phyloP scores from a whole-genome alignment of 2,797 vertebrate species.

The Chanos chanos region DNA sequence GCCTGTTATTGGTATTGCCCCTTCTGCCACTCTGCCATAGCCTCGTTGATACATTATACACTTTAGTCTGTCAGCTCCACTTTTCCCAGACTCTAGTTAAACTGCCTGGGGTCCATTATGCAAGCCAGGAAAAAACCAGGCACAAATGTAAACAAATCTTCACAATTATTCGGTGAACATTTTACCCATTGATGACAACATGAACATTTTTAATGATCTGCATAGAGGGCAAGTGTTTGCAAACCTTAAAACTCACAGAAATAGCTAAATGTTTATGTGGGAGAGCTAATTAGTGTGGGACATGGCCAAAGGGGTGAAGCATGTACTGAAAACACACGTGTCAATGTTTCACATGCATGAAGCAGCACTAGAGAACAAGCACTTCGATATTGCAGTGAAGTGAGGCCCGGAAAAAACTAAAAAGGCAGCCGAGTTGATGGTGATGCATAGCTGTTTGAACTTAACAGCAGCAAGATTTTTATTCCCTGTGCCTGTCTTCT shows the following conservation, averaged over 20 bases:
- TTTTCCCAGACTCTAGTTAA: neutral
- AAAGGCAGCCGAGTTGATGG: neutral
- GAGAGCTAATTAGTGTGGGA: too few species aligned
- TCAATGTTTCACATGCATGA: too few species aligned
- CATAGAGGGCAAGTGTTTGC: too few species aligned
- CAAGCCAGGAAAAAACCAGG: slow-evolving; percentile 2
- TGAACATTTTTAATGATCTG: too few species aligned
- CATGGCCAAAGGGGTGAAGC: too few species aligned
- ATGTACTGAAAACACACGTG: too few species aligned
- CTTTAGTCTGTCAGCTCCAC: neutral
- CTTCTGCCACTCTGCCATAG: neutral
- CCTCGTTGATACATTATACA: neutral
- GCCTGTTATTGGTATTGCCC: neutral
- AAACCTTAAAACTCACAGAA: too few species aligned
- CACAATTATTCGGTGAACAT: slow-evolving; percentile 16
- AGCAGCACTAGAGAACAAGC: too few species aligned
- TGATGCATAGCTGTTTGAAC: slow-evolving; percentile 28
- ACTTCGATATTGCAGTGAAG: too few species aligned
- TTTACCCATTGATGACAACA: too few species aligned
- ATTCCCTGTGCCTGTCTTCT: slow-evolving; percentile 37
- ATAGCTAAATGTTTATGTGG: too few species aligned
- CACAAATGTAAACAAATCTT: neutral
- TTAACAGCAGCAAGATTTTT: slow-evolving; percentile 49
- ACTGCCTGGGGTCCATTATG: slow-evolving; percentile 15
- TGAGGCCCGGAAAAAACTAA: too few species aligned